Evolutionary conservation across 1,140 invertebrate genomes (phyloP), one percentile per base, ranked within the genome.

Genomic region (Philotrypesis tridentata): DNA sequence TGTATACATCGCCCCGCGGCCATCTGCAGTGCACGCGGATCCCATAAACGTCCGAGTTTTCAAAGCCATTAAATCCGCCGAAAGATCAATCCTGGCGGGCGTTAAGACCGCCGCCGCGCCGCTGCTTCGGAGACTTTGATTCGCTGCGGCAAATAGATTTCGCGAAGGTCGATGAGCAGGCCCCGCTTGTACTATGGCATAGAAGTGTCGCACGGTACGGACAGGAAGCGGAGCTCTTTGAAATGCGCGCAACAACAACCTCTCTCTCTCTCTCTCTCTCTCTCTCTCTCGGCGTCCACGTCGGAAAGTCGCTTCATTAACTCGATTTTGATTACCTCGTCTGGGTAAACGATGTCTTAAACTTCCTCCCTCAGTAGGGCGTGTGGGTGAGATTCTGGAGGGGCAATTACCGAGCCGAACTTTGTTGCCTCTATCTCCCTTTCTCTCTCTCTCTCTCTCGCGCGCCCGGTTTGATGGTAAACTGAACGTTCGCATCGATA

Each of bases 281-380:
- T n/a, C n/a, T n/a, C n/a, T n/a, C n/a, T n/a, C n/a, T n/a, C n/a
- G 25, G 25, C 60, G 63, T 63, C 73, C 21, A 63, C 61, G 55
- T 61, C 29, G 14, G 71, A 73, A 73, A 75, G 29, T 37, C 55
- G 29, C 73, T 63, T 63, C 29, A 75, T 75, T 75, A 75, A 75
- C 60, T 75, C 73, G 9, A 61, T 75, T 75, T 75, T 75, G 73
- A 75, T 75, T 75, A 75, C 73, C 55, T 37, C 27, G 60, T 61
- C 48, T 63, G 25, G n/a, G 48, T 23, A 37, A 29, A 75, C 21
- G 11, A 74, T 60, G 73, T 63, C 73, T 63, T 75, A 61, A 75
- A 75, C 55, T 75, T 75, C 29, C 60, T 75, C 29, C 63, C 21
- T 25, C 1, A 11, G 27, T 31, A 27, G 71, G 11, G 37, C 17